Conservation (phyloP, 2,888 invertebrate species). For the Ditylenchus weischeri region DNA sequence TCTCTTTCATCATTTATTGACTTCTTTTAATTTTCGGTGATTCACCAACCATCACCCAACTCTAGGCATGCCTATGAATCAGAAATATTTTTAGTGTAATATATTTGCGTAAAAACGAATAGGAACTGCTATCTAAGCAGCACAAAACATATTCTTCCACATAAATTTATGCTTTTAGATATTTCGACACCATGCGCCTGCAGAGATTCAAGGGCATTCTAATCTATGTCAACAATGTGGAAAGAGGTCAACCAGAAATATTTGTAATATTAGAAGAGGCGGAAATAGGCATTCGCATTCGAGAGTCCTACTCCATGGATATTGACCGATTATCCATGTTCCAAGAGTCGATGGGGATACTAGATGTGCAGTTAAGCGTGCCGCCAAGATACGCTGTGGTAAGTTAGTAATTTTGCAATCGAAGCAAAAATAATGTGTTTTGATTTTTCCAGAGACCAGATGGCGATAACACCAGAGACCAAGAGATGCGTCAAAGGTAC, state of each 20-base stretch:
- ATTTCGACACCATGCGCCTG: slow-evolving; percentile 56
- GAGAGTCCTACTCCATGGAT: slow-evolving; percentile 54
- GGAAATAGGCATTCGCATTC: slow-evolving; percentile 54
- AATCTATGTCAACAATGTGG: slow-evolving; percentile 57
- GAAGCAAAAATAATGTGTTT: slow-evolving; percentile 5
- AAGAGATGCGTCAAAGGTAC: slow-evolving; percentile 46
- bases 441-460: slow-evolving; percentile 42
- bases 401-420: slow-evolving; percentile 2
- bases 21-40: too few relatives aligned
- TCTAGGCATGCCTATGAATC: too few relatives aligned
- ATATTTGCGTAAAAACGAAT: too few relatives aligned
- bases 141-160: too few relatives aligned
- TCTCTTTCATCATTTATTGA: too few relatives aligned
- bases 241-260: slow-evolving; percentile 56
- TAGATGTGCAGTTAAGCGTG: slow-evolving; percentile 52
- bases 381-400: slow-evolving; percentile 54
- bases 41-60: too few relatives aligned
- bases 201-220: slow-evolving; percentile 54
- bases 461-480: slow-evolving; percentile 55
- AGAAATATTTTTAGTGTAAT: too few relatives aligned
- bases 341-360: slow-evolving; percentile 55
- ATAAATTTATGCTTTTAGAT: slow-evolving; percentile 17
- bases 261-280: slow-evolving; percentile 57
- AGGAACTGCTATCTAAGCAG: too few relatives aligned
- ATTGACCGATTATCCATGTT: slow-evolving; percentile 51